Evolutionary conservation across 2,888 invertebrate species (phyloP), one percentile per base, ranked within the genome.

Genomic region (Philhelius pedissequus): DNA sequence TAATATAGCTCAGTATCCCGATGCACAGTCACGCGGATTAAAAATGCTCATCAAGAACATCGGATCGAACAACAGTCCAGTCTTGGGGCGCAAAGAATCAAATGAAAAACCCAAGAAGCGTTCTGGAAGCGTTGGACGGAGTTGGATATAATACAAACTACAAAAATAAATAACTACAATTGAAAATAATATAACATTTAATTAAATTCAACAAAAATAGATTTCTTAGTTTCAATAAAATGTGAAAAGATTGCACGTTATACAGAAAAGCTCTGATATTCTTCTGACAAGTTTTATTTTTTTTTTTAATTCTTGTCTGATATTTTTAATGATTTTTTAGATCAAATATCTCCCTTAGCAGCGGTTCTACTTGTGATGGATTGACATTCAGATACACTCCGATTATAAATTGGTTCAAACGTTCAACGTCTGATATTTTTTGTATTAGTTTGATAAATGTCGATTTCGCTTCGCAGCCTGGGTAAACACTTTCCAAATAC

Each of bases 261-360:
- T 62, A 73, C 86, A 84, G 80, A 80, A 84, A 71, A 60, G 84
- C 84, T 80, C 83, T 84, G 84, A 75, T 62, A 78, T 70, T 77
- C 40, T 22, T 38, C 43, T 60, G 40, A 60, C 25, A 35, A 71
- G 60, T 76, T 71, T 3, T 15, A 5, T 52, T 9, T 30, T 15
- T 30, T 15, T 58, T 22, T 52, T 40, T 48, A 20, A 58, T 20
- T 20, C 8, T 22, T n/a, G 9, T 27, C 40, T 13, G 7, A 7
- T 13, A 11, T 25, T 22, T 25, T 43, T 87, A 92, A 86, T 92
- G 92, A 89, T 92, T 95, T 89, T 97, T 97, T 83, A 98, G 93
- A 92, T 98, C 98, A 89, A 99, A 97, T 89, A 99, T 97, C 93
- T 99, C 98, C 90, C 98, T 96, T 54, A 99, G 93, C 40, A 99